Conservation (phyloP, 2,113 vertebrate genomes). For the Grallaria varia region DNA sequence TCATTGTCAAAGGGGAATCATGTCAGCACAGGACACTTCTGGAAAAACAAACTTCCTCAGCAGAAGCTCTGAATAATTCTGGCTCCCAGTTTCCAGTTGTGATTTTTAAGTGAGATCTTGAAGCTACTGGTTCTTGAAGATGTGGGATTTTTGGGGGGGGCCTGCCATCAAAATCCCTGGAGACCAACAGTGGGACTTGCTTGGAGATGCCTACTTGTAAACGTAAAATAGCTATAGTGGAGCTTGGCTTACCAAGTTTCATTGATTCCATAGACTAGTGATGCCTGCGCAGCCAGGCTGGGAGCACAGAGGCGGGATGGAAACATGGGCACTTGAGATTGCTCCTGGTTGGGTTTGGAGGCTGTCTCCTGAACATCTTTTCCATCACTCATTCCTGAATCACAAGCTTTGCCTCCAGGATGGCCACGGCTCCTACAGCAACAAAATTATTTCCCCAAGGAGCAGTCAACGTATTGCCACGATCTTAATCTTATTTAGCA, state of each 20-base stretch:
- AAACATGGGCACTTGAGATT: rapidly evolving
- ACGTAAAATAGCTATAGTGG: not conserved
- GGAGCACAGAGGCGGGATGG: not conserved
- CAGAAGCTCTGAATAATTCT: not conserved
- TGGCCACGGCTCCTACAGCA: not conserved
- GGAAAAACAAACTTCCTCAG: not conserved
- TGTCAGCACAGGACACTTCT: not conserved
- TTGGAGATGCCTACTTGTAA: not conserved
- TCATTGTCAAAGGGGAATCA: not conserved
- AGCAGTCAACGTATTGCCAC: slow-evolving; percentile 28
- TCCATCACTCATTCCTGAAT: not conserved
- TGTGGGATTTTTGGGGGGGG: not conserved
- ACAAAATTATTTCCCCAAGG: slow-evolving; percentile 11
- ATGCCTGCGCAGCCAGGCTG: not conserved
- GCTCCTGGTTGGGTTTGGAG: not conserved
- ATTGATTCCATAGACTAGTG: not conserved
- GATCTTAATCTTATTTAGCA: slow-evolving; percentile 40
- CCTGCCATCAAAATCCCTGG: not conserved
- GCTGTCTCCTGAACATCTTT: not conserved
- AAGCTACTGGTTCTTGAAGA: not conserved
- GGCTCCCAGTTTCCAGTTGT: not conserved
- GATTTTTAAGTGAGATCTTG: not conserved
- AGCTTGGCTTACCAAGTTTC: slow-evolving; percentile 10
- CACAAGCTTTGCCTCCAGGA: not conserved
- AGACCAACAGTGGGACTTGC: not conserved